Evolutionary conservation across 2,113 vertebrate species (phyloP), one percentile per base, ranked within the genome.

Genomic region (Coryphaenoides rupestris): DNA sequence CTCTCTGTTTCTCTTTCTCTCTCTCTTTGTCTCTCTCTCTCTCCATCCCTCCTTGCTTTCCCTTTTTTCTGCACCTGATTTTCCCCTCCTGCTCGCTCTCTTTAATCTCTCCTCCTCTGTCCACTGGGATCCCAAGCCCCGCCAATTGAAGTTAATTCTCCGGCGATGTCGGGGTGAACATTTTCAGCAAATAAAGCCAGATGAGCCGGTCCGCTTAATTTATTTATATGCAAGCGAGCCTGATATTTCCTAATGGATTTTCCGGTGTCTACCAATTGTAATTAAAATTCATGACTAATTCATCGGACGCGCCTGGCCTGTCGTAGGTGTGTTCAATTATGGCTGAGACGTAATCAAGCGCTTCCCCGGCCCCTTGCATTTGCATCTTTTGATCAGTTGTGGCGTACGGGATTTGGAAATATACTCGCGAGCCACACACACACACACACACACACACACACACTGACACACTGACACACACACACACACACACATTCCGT

Each of bases 321-420:
- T 62, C 72, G 82, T 83, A 80, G 63, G 68, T 76, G 49, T 60
- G 63, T 70, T 71, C 79, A 84, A 79, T 87, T 79, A 82, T 61
- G 26, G 58, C 67, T 79, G 70, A 50, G 14, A 17, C 47, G 76
- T 78, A 72, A 59, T 82, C 60, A 54, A 78, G 63, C 65, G 69
- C 77, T 79, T 76, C 62, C 5, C 53, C 52, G 19, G 66, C 63
- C 12, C 40, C 53, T n/a, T n/a, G n/a, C n/a, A 73, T 82, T 79
- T 80, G 62, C 74, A 80, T 80, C 40, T 40, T 40, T 10, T 40
- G 33, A 40, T 40, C 33, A 40, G 33, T 40, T 40, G 33, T 40
- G 33, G 9, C 33, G 13, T 40, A 12, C 33, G 33, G 33, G 33
- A 40, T 40, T 40, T 5, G 33, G 13, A 40, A 40, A 40, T n/a